phyloP scores from a whole-genome alignment of 2,888 invertebrate genomes.

The Alsophila aescularia region DNA sequence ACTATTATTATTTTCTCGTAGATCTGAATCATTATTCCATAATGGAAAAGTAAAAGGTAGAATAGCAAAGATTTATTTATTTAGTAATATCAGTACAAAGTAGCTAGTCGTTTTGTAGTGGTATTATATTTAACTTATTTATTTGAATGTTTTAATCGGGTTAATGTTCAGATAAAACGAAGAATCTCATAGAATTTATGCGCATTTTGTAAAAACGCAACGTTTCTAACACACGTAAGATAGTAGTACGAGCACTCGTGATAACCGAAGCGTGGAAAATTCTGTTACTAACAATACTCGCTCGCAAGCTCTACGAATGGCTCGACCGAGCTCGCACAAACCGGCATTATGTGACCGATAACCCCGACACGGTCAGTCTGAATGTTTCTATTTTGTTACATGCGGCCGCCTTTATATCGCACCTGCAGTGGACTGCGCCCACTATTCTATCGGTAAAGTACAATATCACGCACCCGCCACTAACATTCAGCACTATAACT shows the following conservation, averaged over 20 bases:
- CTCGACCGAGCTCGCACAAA: slow-evolving; percentile 19
- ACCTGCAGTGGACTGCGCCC: slow-evolving; percentile 87
- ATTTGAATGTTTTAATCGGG: slow-evolving; percentile 31
- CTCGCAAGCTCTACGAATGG: slow-evolving; percentile 24
- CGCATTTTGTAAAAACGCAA: slow-evolving; percentile 28
- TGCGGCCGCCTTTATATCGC: slow-evolving; percentile 85
- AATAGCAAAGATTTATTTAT: slow-evolving; percentile 39
- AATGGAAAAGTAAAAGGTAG: slow-evolving; percentile 31
- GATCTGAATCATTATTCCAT: slow-evolving; percentile 54
- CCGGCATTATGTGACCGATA: slow-evolving; percentile 19
- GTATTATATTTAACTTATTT: slow-evolving; percentile 35
- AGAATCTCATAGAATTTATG: slow-evolving; percentile 27
- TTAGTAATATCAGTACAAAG: slow-evolving; percentile 67
- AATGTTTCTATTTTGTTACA: slow-evolving; percentile 84
- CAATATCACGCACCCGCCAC: slow-evolving; percentile 87
- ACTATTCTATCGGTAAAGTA: slow-evolving; percentile 88
- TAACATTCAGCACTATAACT: slow-evolving; percentile 78
- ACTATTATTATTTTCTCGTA: slow-evolving; percentile 53
- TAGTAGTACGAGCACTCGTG: slow-evolving; percentile 27
- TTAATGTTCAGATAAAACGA: slow-evolving; percentile 40
- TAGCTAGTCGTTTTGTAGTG: slow-evolving; percentile 69
- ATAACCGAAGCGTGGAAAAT: slow-evolving; percentile 33
- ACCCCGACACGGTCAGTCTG: slow-evolving; percentile 57
- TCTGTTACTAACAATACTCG: slow-evolving; percentile 35
- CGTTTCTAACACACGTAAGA: slow-evolving; percentile 19